Base-by-base conservation (phyloP, 1,140 invertebrate genomes). In the Caerostris extrusa region DNA sequence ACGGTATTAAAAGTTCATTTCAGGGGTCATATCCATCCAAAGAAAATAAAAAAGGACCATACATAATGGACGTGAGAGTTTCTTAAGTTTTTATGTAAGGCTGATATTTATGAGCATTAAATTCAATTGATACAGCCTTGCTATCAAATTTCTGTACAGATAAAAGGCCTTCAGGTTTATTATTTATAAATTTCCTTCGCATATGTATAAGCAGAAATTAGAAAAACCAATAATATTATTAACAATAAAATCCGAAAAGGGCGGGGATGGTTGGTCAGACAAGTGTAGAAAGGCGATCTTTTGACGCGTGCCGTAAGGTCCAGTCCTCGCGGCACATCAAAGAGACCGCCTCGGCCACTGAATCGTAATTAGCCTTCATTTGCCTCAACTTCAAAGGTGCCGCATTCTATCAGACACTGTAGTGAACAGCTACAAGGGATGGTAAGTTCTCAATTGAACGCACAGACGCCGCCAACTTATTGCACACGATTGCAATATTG, bases 301-400 rank as follows among this genome's bases (percentile, higher is more conserved):
- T 87, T 87, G n/a, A 87, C 85, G 85, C 53, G 61, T 89, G 86
- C 64, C 34, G 61, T 55, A 50, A 89, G 56, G 67, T 53, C 61
- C 87, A 71, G 87, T 34, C 17, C 87, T 89, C n/a, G 8, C 17
- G 14, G 50, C 6, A 90, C 17, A 90, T 90, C 89, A 90, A 90
- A 90, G 61, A 67, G 57, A 53, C 89, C 67, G 89, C 64, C 64
- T 19, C 34, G 69, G 69, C 89, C n/a, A 58, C 89, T 58, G 14
- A 34, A 34, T 81, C 60, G 89, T 90, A 90, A 90, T 90, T 90
- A 90, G 89, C 56, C 67, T 67, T 90, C 67, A 90, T 90, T 90
- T 90, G 69, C 10, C n/a, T 53, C 67, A 55, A 90, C 89, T 58
- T 90, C 89, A 90, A 90, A 90, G 89, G 50, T 6, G 57, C 89